A percentile compares a stretch with the other conserved stretches of the same genome.
phyloP scores from a whole-genome alignment of 2,113 vertebrate genomes.

The Tauraco erythrolophus region DNA sequence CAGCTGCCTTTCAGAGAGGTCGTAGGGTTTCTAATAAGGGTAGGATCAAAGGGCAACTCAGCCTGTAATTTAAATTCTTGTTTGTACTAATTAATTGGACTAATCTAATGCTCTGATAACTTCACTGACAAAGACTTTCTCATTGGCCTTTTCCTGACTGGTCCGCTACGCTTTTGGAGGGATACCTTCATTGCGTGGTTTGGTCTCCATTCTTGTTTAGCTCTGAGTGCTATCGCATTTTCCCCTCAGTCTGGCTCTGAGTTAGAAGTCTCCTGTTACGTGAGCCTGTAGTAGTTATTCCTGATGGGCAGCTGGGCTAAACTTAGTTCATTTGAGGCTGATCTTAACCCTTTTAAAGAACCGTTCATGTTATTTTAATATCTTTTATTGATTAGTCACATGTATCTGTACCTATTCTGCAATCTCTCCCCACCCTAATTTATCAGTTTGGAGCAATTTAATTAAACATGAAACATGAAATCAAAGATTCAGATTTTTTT shows the following conservation, averaged over 20 bases:
- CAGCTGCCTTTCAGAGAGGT: background rate
- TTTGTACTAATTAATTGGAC: background rate
- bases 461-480: background rate
- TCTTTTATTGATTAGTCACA: background rate
- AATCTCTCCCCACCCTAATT: background rate
- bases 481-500: background rate
- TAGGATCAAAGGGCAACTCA: background rate
- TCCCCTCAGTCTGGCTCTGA: background rate
- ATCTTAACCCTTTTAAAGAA: background rate
- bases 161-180: background rate
- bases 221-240: background rate
- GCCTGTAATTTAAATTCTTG: background rate
- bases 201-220: background rate
- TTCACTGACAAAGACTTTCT: background rate
- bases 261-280: background rate
- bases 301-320: background rate
- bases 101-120: background rate
- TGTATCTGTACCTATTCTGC: background rate
- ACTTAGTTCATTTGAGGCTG: background rate
- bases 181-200: background rate
- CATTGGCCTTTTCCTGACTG: background rate
- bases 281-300: background rate
- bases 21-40: background rate
- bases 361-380: background rate
- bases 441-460: background rate